phyloP scores from a whole-genome alignment of 2,888 invertebrate genomes.

The Mimumesa dahlbomi region DNA sequence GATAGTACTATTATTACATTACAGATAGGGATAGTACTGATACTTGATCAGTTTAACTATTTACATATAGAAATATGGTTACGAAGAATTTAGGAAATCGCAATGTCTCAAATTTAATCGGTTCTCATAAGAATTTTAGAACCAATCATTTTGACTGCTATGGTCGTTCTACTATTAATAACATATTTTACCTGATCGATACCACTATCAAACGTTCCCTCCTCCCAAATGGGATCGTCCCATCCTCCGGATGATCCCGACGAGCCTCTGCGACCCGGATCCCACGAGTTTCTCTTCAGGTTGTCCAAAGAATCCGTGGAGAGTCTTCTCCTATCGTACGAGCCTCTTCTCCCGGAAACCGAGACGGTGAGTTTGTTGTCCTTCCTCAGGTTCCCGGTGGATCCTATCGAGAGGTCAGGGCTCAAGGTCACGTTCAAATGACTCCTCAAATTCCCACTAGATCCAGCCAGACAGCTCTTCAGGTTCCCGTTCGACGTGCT shows the following conservation, averaged over 20 bases:
- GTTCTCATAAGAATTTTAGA: too few relatives aligned
- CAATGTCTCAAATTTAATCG: too few relatives aligned
- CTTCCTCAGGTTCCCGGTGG: conserved; percentile 68
- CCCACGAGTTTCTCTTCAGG: conserved; percentile 86
- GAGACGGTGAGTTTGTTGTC: conserved; percentile 61
- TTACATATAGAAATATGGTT: too few relatives aligned
- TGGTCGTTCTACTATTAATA: too few relatives aligned
- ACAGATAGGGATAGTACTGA: too few relatives aligned
- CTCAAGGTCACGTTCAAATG: conserved; percentile 75
- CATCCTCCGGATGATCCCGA: conserved; percentile 84
- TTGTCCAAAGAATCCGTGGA: conserved; percentile 88
- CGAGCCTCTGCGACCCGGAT: conserved; percentile 84
- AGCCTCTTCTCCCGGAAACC: conserved; percentile 80
- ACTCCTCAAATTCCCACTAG: conserved; percentile 71
- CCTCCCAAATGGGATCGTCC: conserved; percentile 84
- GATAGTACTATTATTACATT: too few relatives aligned
- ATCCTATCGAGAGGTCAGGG: conserved; percentile 70
- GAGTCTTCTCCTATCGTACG: conserved; percentile 80
- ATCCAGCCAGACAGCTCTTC: conserved; percentile 74
- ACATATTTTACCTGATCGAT: conserved; percentile 50
- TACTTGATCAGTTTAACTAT: too few relatives aligned
- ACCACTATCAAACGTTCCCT: conserved; percentile 67
- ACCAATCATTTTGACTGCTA: too few relatives aligned
- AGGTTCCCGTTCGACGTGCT: conserved; percentile 76
- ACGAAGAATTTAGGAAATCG: too few relatives aligned